Evolutionary conservation across 2,888 invertebrate species (phyloP).

Genomic region (Apodemia hepburni): DNA sequence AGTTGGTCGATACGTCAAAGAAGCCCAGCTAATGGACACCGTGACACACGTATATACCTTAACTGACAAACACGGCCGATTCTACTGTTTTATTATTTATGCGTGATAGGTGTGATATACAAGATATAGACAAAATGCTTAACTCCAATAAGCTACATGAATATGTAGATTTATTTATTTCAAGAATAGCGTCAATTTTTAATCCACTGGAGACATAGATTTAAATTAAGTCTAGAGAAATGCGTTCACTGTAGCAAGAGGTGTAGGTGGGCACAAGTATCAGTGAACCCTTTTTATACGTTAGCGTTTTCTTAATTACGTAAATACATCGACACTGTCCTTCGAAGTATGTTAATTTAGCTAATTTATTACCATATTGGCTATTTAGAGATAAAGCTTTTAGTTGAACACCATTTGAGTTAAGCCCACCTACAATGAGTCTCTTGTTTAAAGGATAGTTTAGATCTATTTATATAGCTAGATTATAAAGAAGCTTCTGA

Average conservation of each 20-base stretch:
- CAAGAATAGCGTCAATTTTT: not conserved
- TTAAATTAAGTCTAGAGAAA: not conserved
- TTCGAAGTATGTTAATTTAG: constrained; percentile 6
- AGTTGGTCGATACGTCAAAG: no score
- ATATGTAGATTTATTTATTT: no score
- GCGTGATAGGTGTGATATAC: no score
- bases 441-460: constrained; percentile 5
- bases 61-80: no score
- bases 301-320: constrained; percentile 15
- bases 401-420: constrained; percentile 1
- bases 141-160: no score
- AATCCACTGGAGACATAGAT: not conserved
- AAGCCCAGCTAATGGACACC: no score
- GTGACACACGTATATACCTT: no score
- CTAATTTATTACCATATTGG: constrained; percentile 14
- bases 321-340: constrained; percentile 13
- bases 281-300: constrained; percentile 11
- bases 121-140: no score
- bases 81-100: no score
- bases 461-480: not conserved
- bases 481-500: no score
- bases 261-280: constrained; percentile 1
- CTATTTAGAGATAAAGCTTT: constrained; percentile 15
- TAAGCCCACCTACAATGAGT: constrained; percentile 10
- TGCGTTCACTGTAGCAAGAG: constrained; percentile 5